Evolutionary conservation across 64 coral and sea anemone species (phyloP), one percentile per base, ranked within the genome.

Genomic region (Stichodactyla mertensii): DNA sequence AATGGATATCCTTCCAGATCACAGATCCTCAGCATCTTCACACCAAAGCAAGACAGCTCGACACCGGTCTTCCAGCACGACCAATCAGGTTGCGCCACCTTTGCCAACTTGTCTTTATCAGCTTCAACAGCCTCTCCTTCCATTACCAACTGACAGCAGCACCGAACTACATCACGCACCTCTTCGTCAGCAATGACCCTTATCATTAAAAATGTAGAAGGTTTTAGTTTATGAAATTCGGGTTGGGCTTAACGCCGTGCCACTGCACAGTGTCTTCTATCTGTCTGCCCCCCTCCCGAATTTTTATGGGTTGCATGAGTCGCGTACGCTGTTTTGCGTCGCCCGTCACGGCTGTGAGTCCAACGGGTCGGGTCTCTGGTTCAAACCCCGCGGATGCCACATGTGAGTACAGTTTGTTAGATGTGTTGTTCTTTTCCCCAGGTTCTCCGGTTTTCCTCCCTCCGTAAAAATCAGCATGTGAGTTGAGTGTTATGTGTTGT

Each of bases 31-130:
- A 99, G 85, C 82, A 99, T 80, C 86, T 99, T 99, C 15, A 99
- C 90, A 15, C 96, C 96, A 89, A 89, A 99, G 66, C 96, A 99
- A 27, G 96, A 92, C 60, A 99, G 51, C 54, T 99, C 96, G 28
- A 99, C 74, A 5, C 96, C 96, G 84, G 93, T 95, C 88, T 99
- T 99, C 96, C 96, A 99, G 64, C 96, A 99, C 18, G 96, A 95
- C 96, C 93, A 99, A 78, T 99, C 96, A 6, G 92, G 93, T 24
- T 92, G 93, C 5, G 93, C 77, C 28, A 92, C 90, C 18, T 82
- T 90, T 16, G 88, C 85, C 8, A 92, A 59, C 83, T 92, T 94
- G 7, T 92, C 89, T 36, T 84, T 88, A 51, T 99, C 96, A 45
- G 84, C 82, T 14, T 89, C 87, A 31, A 86, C 85, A 4, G 87